Conservation (phyloP, 2,888 invertebrate genomes). For the Slavum lentiscoides region DNA sequence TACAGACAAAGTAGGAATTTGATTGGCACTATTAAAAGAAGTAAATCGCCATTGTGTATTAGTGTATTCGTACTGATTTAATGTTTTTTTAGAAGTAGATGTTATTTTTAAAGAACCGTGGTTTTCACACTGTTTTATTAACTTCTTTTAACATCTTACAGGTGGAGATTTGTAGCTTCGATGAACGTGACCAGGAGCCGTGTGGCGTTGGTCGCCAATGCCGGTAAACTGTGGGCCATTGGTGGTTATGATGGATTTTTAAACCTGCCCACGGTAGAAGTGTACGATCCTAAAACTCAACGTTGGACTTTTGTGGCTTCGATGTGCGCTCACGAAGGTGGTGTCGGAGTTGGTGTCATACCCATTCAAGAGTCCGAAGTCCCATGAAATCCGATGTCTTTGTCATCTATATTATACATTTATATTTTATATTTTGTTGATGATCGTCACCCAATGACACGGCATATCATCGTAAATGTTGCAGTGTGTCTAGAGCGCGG, state of each 20-base stretch:
- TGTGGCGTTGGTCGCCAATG: conserved; percentile 79
- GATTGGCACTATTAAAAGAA: no score
- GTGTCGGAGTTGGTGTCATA: conserved; percentile 85
- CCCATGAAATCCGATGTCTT: background rate
- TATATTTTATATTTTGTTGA: no score
- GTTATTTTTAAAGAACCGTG: no score
- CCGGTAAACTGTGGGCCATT: conserved; percentile 81
- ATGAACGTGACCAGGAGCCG: conserved; percentile 83
- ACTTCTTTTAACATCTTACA: conserved; percentile 57
- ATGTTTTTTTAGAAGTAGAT: no score
- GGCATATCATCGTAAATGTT: no score
- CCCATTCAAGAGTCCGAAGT: conserved; percentile 59
- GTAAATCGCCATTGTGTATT: no score
- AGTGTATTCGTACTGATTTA: no score
- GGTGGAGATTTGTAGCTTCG: conserved; percentile 76
- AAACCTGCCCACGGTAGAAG: conserved; percentile 82
- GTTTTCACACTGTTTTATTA: background rate
- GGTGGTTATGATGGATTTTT: conserved; percentile 80
- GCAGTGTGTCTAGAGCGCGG: no score
- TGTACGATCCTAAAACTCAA: conserved; percentile 75
- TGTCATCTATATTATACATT: background rate
- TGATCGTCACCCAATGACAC: no score
- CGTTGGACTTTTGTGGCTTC: conserved; percentile 74
- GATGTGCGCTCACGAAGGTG: conserved; percentile 87
- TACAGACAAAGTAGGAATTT: no score